Evolutionary conservation across 2,888 invertebrate genomes (phyloP).

Genomic region (Stratiomys singularior): DNA sequence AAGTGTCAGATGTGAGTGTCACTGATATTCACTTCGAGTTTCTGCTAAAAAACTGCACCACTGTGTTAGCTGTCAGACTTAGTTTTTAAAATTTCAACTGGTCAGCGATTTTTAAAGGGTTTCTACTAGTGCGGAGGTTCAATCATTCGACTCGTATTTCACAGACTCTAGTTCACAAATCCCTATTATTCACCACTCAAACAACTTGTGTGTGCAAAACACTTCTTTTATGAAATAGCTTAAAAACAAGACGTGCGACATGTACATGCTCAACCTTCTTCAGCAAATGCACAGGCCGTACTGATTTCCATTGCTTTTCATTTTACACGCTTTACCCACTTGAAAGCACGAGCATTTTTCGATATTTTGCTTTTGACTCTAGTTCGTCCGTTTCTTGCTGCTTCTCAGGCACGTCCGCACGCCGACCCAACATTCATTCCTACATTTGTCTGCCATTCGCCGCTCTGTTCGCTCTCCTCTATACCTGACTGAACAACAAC

Average conservation of each 20-base stretch:
- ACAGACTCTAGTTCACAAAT: background rate
- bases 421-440: background rate
- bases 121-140: background rate
- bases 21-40: slow-evolving; percentile 21
- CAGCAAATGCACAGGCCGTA: slow-evolving; percentile 58
- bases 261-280: slow-evolving; percentile 56
- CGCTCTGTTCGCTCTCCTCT: slow-evolving; percentile 23
- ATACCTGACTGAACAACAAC: slow-evolving; percentile 35
- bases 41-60: slow-evolving; percentile 11
- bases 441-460: background rate
- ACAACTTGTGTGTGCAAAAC: slow-evolving; percentile 3
- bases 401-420: slow-evolving; percentile 24
- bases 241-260: slow-evolving; percentile 19
- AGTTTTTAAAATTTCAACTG: slow-evolving; percentile 23
- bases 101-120: slow-evolving; percentile 18
- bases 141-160: background rate
- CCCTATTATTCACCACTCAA: slow-evolving; percentile 13
- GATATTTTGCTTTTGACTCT: slow-evolving; percentile 38
- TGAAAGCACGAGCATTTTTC: slow-evolving; percentile 45
- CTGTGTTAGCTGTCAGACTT: slow-evolving; percentile 29
- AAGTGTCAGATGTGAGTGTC: background rate
- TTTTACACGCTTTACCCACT: slow-evolving; percentile 43
- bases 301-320: slow-evolving; percentile 53
- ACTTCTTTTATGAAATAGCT: slow-evolving; percentile 1
- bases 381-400: slow-evolving; percentile 12